Conservation (phyloP, 2,888 invertebrate genomes). For the Amphimallon solstitiale region DNA sequence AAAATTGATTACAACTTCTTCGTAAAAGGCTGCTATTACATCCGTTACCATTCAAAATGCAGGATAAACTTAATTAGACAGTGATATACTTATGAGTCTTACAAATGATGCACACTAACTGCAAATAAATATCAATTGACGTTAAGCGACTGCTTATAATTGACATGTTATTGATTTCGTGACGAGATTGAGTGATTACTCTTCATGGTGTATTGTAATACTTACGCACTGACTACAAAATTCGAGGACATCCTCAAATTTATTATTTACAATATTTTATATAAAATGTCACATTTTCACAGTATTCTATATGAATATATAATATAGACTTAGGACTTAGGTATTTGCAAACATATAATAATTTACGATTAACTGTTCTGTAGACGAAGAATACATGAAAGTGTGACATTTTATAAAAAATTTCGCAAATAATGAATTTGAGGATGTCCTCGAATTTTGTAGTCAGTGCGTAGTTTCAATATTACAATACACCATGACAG, state of each 20-base stretch:
- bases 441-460: background rate
- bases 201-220: background rate
- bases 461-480: background rate
- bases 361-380: too few species aligned
- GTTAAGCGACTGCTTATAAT: too few species aligned
- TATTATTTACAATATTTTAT: constrained; percentile 5
- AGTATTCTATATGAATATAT: background rate
- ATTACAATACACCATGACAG: background rate
- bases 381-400: background rate
- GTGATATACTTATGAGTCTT: too few species aligned
- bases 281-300: background rate
- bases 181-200: constrained; percentile 17
- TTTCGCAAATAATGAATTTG: constrained; percentile 22
- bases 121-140: too few species aligned
- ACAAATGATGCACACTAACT: too few species aligned
- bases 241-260: background rate
- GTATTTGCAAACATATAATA: too few species aligned
- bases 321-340: too few species aligned
- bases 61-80: too few species aligned
- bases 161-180: constrained; percentile 11
- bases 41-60: too few species aligned
- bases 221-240: background rate
- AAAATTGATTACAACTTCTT: too few species aligned
- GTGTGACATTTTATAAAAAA: too few species aligned
- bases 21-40: too few species aligned